Base-by-base conservation (phyloP, 2,113 vertebrate genomes). In the Sinocyclocheilus anophthalmus region DNA sequence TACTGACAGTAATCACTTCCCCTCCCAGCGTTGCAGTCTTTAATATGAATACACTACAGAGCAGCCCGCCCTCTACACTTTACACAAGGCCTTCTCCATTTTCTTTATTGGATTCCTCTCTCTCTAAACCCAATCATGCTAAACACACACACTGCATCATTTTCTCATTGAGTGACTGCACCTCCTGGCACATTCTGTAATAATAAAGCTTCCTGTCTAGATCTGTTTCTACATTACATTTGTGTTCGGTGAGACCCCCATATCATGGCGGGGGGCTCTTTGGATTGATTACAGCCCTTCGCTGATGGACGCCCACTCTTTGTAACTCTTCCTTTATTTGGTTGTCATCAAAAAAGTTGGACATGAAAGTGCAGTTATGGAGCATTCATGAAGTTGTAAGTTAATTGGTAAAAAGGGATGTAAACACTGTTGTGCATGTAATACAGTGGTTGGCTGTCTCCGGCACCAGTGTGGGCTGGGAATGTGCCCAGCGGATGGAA, bases 81-180 rank as follows among this genome's bases (percentile, higher is more conserved):
- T 90, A 90, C 89, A 82, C 90, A 92, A 91, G 89, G 92, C 88
- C 93, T 93, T 93, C 94, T 95, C 94, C 93, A 94, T 95, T 94
- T 93, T 94, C 93, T 93, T 95, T 95, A 95, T 95, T 95, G 93
- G 92, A 95, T 95, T 95, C 92, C 88, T 90, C 89, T 85, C 89
- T 87, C 88, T 85, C 87, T 83, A 95, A 95, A 94, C 92, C 90
- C 86, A 94, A 95, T 95, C 94, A 94, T 57, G 86, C 92, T 93
- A 94, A 95, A 94, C 93, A 93, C 88, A 88, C 93, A 88, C 93
- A 93, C 91, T 94, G 92, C 92, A 94, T 94, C 93, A 95, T 93
- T 93, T 92, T 90, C 90, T 93, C 92, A 93, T 92, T 94, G 93
- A 91, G 91, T 92, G 90, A 90, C 91, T 93, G 93, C 91, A 89